These are phyloP conservation scores for Balaenoptera acutorostrata DNA, from an alignment of 2,113 vertebrate species.

Conservation along the genomic window DNA sequence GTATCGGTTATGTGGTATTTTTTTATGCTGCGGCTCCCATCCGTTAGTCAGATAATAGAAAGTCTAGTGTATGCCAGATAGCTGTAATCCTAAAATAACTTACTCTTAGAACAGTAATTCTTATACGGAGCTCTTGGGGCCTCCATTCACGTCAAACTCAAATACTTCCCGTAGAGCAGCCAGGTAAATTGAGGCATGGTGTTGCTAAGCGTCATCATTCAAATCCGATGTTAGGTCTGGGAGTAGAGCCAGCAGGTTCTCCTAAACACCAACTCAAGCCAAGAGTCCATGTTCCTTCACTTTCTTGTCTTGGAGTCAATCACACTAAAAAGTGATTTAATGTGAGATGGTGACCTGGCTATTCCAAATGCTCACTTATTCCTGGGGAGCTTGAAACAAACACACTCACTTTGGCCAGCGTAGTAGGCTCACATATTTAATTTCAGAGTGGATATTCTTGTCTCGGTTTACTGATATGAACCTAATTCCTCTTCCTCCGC, in stretches of 20 bases:
- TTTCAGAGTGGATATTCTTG: background rate
- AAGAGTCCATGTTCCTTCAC: background rate
- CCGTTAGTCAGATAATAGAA: slow-evolving; percentile 6
- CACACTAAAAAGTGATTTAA: background rate
- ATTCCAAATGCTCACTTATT: background rate
- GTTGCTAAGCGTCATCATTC: background rate
- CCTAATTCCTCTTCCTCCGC: background rate
- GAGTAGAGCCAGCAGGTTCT: background rate
- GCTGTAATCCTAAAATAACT: background rate
- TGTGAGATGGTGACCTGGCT: background rate
- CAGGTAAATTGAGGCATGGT: slow-evolving; percentile 4
- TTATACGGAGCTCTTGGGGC: background rate
- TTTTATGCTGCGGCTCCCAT: background rate
- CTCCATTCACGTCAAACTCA: background rate
- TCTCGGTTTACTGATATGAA: background rate
- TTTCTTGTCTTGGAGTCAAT: background rate
- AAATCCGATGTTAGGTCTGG: background rate
- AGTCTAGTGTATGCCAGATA: background rate
- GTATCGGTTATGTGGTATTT: background rate
- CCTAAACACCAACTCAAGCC: background rate
- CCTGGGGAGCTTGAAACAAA: background rate
- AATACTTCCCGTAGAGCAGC: background rate
- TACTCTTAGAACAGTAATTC: background rate
- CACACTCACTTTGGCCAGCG: background rate
- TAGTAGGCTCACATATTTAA: background rate